Evolutionary conservation across 2,888 invertebrate genomes (phyloP).

Genomic region (Tetheella fluctuosa): DNA sequence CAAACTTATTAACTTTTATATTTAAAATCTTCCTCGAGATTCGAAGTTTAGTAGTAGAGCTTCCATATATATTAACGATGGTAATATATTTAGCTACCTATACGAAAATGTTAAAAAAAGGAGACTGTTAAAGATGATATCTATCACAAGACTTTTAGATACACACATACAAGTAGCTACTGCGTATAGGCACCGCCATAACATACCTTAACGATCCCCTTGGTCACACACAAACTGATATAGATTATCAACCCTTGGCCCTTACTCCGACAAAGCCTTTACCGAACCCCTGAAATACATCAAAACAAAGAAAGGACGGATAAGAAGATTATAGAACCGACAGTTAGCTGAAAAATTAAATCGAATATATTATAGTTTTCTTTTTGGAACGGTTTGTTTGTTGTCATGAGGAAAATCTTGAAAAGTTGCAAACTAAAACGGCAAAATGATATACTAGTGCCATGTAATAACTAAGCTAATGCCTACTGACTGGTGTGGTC

Average conservation of each 20-base stretch:
- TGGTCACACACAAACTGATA: slow-evolving; percentile 67
- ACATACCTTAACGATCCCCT: slow-evolving; percentile 56
- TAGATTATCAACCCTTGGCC: slow-evolving; percentile 71
- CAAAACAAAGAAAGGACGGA: slow-evolving; percentile 70
- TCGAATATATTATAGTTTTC: slow-evolving; percentile 42
- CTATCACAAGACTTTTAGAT: too few species aligned
- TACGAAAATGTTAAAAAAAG: too few species aligned
- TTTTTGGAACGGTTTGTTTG: slow-evolving; percentile 18
- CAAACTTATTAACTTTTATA: too few species aligned
- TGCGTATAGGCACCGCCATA: slow-evolving; percentile 20
- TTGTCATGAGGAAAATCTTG: slow-evolving; percentile 6
- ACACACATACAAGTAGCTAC: slow-evolving; percentile 34
- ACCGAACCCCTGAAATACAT: slow-evolving; percentile 60
- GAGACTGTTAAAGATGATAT: too few species aligned
- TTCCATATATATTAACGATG: too few species aligned
- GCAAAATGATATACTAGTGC: background rate
- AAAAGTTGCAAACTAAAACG: background rate
- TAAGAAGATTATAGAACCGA: slow-evolving; percentile 67
- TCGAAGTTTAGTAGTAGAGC: too few species aligned
- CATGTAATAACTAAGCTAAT: background rate
- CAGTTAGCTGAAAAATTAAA: slow-evolving; percentile 54
- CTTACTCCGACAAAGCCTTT: slow-evolving; percentile 58
- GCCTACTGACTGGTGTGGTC: too few species aligned
- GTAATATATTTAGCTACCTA: too few species aligned
- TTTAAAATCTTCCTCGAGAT: too few species aligned